phyloP scores from a whole-genome alignment of 2,888 invertebrate species.

The Lepidocyrtoides sp. region DNA sequence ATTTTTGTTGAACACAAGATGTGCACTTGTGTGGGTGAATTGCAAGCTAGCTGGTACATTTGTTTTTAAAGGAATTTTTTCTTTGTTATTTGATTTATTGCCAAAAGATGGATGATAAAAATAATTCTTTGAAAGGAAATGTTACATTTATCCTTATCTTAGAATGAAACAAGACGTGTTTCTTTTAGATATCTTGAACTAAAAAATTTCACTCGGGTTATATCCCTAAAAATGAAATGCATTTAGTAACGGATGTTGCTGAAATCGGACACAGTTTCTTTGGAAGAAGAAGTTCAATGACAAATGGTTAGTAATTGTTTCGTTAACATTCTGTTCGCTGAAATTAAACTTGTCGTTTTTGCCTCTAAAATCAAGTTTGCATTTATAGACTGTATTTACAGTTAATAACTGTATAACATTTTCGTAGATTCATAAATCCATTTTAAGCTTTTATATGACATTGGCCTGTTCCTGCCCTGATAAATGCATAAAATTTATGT shows the following conservation, averaged over 20 bases:
- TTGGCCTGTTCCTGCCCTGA: too few species aligned
- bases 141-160: background rate
- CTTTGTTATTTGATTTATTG: slow-evolving; percentile 17
- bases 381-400: too few species aligned
- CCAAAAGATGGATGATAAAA: slow-evolving; percentile 37
- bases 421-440: too few species aligned
- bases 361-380: too few species aligned
- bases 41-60: background rate
- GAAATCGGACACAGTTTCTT: too few species aligned
- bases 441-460: too few species aligned
- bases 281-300: background rate
- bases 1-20: background rate
- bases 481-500: too few species aligned
- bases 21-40: background rate
- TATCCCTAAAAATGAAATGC: background rate
- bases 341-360: too few species aligned
- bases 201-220: background rate
- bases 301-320: background rate
- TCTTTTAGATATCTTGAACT: background rate
- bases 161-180: background rate
- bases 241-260: too few species aligned
- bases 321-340: background rate
- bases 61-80: slow-evolving; percentile 1
- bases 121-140: background rate
- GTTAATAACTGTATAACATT: too few species aligned